phyloP scores from a whole-genome alignment of 2,797 vertebrate species.

The Leuciscus waleckii region DNA sequence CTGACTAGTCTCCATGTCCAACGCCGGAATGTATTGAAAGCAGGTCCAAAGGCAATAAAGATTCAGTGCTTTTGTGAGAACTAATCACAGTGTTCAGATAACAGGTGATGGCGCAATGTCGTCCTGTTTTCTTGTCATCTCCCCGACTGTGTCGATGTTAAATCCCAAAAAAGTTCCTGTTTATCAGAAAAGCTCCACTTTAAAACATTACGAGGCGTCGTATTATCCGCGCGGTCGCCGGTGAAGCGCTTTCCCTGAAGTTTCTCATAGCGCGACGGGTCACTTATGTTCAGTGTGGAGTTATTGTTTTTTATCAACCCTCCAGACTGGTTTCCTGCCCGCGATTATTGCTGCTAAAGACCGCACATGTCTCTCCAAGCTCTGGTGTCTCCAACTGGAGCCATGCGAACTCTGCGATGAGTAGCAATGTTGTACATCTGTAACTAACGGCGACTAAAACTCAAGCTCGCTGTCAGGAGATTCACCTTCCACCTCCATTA shows the following conservation, averaged over 20 bases:
- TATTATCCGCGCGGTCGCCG: slow-evolving; percentile 57
- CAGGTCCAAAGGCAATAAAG: slow-evolving; percentile 70
- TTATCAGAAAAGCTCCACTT: slow-evolving; percentile 37
- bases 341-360: slow-evolving; percentile 71
- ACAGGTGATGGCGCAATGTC: slow-evolving; percentile 48
- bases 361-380: slow-evolving; percentile 64
- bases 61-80: slow-evolving; percentile 59
- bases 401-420: slow-evolving; percentile 62
- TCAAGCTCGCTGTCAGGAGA: slow-evolving; percentile 61
- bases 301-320: slow-evolving; percentile 77
- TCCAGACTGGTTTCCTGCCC: slow-evolving; percentile 63
- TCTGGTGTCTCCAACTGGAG: slow-evolving; percentile 62
- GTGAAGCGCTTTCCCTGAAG: slow-evolving; percentile 73
- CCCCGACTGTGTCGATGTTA: neutral
- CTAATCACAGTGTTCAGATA: slow-evolving; percentile 76
- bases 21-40: slow-evolving; percentile 65
- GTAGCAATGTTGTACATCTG: slow-evolving; percentile 48
- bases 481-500: slow-evolving; percentile 68
- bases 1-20: slow-evolving; percentile 68
- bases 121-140: slow-evolving; percentile 32
- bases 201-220: slow-evolving; percentile 62
- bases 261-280: slow-evolving; percentile 78
- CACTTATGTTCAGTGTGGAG: slow-evolving; percentile 69
- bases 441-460: slow-evolving; percentile 61
- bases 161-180: slow-evolving; percentile 45